Conservation (phyloP, 1,140 invertebrate species). For the Lasioglossum albipes region DNA sequence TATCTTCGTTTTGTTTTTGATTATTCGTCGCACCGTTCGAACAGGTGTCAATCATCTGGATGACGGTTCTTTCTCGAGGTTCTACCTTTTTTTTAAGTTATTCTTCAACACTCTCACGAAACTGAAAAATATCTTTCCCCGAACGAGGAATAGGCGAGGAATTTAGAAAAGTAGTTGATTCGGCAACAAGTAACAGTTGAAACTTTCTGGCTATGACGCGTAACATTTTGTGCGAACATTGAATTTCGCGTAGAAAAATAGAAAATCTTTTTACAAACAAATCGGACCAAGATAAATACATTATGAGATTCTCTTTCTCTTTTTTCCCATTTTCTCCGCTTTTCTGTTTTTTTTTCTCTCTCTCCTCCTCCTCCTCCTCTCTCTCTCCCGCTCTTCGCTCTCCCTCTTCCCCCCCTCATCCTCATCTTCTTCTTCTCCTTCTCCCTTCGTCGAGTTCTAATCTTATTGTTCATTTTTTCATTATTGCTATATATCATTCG, state of each 20-base stretch:
- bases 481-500: slow-evolving; percentile 34
- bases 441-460: slow-evolving; percentile 17
- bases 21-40: slow-evolving; percentile 45
- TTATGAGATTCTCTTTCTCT: background rate
- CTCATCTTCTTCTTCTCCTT: background rate
- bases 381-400: too few species aligned
- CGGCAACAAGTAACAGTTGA: slow-evolving; percentile 29
- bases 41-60: slow-evolving; percentile 21
- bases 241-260: slow-evolving; percentile 36
- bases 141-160: background rate
- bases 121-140: background rate
- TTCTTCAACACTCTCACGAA: slow-evolving; percentile 10
- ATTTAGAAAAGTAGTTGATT: slow-evolving; percentile 8
- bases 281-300: slow-evolving; percentile 29
- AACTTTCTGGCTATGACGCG: slow-evolving; percentile 26
- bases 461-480: slow-evolving; percentile 31
- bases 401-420: background rate
- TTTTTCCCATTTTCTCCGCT: background rate
- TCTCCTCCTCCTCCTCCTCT: too few species aligned
- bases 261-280: slow-evolving; percentile 45
- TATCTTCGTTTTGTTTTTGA: slow-evolving; percentile 16
- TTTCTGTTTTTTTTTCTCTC: background rate
- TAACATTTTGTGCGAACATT: slow-evolving; percentile 24
- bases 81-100: background rate
- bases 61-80: background rate